Evolutionary conservation across 2,113 vertebrate genomes (phyloP).

Genomic region (Physeter macrocephalus): DNA sequence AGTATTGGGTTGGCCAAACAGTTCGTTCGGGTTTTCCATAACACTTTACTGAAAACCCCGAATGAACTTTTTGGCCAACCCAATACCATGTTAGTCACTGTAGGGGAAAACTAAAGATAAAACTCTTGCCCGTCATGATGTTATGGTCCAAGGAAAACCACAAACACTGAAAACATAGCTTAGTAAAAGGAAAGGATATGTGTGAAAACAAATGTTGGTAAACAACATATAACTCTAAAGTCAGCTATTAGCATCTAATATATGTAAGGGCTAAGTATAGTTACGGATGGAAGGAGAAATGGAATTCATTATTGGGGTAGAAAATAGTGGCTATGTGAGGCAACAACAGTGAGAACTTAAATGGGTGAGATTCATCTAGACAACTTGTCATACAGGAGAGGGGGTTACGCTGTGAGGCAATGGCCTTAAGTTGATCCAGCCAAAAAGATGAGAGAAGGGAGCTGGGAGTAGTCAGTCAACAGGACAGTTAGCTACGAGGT

Average conservation of each 20-base stretch:
- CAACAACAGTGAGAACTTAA: background rate
- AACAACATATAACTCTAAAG: background rate
- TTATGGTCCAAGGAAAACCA: background rate
- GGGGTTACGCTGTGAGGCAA: background rate
- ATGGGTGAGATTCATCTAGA: background rate
- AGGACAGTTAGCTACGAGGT: background rate
- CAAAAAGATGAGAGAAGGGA: background rate
- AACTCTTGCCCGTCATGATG: background rate
- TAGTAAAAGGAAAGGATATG: background rate
- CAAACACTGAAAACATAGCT: background rate
- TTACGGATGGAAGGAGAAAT: background rate
- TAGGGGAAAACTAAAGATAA: background rate
- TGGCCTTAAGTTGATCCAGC: background rate
- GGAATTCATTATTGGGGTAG: background rate
- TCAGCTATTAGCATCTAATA: background rate
- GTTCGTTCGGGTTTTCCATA: too few relatives aligned
- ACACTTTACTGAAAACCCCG: too few relatives aligned
- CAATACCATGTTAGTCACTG: background rate
- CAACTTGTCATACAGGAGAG: background rate
- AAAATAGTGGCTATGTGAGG: background rate
- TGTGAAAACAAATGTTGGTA: background rate
- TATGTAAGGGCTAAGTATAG: background rate
- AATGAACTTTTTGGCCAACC: too few relatives aligned
- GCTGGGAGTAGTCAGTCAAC: background rate
- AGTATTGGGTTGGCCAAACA: too few relatives aligned